Conservation (phyloP, 2,888 invertebrate species). For the Mimachlamys varia region DNA sequence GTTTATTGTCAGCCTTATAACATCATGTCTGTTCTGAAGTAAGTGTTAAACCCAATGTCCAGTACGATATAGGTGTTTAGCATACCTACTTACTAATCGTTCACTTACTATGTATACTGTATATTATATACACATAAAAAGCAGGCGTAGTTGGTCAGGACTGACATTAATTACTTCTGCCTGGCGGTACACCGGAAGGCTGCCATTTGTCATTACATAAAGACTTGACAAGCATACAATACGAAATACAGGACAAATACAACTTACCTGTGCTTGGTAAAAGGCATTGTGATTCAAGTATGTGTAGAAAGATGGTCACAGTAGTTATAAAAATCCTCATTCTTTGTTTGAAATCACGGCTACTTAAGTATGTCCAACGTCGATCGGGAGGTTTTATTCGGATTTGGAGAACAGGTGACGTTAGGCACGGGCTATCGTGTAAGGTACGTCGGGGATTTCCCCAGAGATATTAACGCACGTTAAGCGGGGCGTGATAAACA, state of each 20-base stretch:
- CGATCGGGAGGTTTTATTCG: background rate
- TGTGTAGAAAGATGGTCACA: background rate
- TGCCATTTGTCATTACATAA: slow-evolving; percentile 1
- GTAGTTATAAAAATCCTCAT: slow-evolving; percentile 4
- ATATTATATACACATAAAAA: background rate
- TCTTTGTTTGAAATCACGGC: background rate
- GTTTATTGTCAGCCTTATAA: too few relatives aligned
- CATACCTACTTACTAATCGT: too few relatives aligned
- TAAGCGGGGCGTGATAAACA: slow-evolving; percentile 23
- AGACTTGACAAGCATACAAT: background rate
- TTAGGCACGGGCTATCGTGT: background rate
- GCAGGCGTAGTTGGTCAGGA: background rate
- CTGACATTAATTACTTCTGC: slow-evolving; percentile 8
- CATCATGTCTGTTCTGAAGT: too few relatives aligned
- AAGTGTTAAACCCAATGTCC: too few relatives aligned
- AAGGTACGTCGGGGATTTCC: background rate
- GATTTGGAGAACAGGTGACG: background rate
- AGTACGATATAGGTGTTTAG: too few relatives aligned
- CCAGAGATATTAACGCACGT: background rate
- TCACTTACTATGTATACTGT: too few relatives aligned
- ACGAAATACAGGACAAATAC: background rate
- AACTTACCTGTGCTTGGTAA: background rate
- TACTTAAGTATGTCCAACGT: background rate
- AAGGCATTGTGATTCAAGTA: background rate
- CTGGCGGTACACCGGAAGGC: slow-evolving; percentile 32